Conservation (phyloP, 2,113 vertebrate genomes). For the Brachyhypopomus occidentalis region DNA sequence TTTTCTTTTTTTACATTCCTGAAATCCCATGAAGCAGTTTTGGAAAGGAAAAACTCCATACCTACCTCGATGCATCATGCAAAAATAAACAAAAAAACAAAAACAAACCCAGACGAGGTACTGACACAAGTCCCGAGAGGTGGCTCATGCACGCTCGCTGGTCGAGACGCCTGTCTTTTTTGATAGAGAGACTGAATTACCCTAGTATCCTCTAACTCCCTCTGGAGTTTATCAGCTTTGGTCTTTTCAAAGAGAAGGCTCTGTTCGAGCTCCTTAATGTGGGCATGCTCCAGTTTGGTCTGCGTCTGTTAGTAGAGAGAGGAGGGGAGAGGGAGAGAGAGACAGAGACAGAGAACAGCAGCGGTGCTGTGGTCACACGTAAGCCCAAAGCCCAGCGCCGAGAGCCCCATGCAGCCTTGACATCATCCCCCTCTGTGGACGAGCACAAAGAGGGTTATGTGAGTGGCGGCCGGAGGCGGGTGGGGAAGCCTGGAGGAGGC, state of each 20-base stretch:
- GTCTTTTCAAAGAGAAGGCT: constrained; percentile 94
- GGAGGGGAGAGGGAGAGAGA: constrained; percentile 58
- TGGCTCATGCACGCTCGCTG: constrained; percentile 12
- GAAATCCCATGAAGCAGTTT: background rate
- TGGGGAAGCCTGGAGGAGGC: constrained; percentile 50
- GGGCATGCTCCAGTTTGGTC: constrained; percentile 95
- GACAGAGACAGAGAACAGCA: constrained; percentile 64
- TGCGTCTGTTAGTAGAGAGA: constrained; percentile 88
- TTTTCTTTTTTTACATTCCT: background rate
- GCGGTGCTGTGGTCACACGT: constrained; percentile 86
- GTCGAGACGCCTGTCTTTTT: constrained; percentile 32
- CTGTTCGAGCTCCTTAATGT: constrained; percentile 94
- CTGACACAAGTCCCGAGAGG: constrained; percentile 30
- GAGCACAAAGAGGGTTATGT: constrained; percentile 64
- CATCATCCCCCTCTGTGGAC: constrained; percentile 73
- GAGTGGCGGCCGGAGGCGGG: constrained; percentile 30
- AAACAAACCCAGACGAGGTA: background rate
- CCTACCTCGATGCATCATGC: constrained; percentile 47
- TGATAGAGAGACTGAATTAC: constrained; percentile 81
- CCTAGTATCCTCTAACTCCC: constrained; percentile 95
- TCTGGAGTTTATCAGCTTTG: constrained; percentile 95
- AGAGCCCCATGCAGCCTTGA: constrained; percentile 81
- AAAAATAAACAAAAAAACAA: constrained; percentile 37
- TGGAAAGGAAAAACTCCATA: constrained; percentile 24
- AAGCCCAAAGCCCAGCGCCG: constrained; percentile 72